Conservation (phyloP, 2,113 vertebrate genomes). For the Smithornis capensis region DNA sequence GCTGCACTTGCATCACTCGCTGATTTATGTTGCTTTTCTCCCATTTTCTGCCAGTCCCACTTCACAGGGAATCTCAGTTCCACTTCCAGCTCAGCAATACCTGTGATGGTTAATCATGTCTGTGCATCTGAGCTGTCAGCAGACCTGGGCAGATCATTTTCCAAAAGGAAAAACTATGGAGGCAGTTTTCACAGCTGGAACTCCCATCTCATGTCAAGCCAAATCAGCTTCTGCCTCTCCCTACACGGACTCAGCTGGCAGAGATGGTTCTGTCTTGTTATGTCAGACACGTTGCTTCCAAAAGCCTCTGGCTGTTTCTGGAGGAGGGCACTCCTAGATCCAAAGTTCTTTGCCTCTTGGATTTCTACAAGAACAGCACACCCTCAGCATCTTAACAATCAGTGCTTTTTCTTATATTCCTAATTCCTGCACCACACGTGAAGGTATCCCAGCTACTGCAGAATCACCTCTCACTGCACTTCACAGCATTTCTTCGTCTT, state of each 20-base stretch:
- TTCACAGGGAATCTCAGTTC: neutral
- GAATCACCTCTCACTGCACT: neutral
- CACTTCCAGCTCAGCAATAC: neutral
- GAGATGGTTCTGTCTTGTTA: neutral
- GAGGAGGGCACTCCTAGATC: neutral
- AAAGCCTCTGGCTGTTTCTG: neutral
- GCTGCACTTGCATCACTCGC: neutral
- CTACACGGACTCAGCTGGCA: neutral
- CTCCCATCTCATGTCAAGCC: neutral
- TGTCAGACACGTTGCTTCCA: neutral
- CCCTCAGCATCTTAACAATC: neutral
- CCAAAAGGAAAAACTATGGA: neutral
- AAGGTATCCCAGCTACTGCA: neutral
- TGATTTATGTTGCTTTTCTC: neutral
- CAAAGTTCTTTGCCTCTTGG: neutral
- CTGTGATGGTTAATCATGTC: neutral
- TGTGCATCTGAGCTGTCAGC: neutral
- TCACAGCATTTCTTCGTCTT: neutral
- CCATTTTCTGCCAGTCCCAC: neutral
- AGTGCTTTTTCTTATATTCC: neutral
- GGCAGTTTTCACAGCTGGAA: slow-evolving; percentile 3
- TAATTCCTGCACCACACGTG: neutral
- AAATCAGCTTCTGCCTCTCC: neutral
- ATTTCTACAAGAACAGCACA: neutral
- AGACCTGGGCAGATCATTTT: neutral